A percentile compares a stretch with the other conserved stretches of the same genome.
These are phyloP conservation scores for Rallus limicola DNA, from an alignment of 2,113 vertebrate species.

Conservation along the genomic window DNA sequence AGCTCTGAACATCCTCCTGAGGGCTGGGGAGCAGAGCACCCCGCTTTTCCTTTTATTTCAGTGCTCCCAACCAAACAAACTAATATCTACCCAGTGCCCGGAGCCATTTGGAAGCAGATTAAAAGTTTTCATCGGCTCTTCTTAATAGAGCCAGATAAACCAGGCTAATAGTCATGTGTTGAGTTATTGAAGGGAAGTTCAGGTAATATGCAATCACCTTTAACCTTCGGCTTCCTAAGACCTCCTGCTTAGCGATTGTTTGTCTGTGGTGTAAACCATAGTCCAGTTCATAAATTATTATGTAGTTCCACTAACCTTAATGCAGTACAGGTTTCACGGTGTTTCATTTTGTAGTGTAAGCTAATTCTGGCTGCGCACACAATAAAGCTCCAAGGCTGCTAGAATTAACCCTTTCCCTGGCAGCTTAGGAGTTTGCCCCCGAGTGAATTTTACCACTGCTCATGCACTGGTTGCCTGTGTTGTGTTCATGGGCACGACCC, in stretches of 20 bases:
- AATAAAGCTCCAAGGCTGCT: not conserved
- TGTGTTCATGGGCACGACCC: accelerated
- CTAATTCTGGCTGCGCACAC: constrained; percentile 27
- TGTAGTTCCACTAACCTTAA: constrained; percentile 46
- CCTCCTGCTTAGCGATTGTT: constrained; percentile 68
- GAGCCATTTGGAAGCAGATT: constrained; percentile 55
- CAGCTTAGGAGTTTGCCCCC: not conserved
- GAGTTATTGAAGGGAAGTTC: constrained; percentile 70
- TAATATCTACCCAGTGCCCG: not conserved
- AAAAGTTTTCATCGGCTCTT: constrained; percentile 68
- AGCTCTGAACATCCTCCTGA: not conserved
- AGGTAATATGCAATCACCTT: constrained; percentile 63
- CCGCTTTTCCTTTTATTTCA: not conserved
- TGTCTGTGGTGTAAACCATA: constrained; percentile 46
- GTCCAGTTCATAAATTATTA: constrained; percentile 72
- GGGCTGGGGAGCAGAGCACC: not conserved
- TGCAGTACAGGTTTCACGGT: constrained; percentile 43
- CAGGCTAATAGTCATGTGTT: constrained; percentile 71
- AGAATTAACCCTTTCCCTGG: constrained; percentile 32
- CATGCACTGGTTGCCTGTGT: accelerated
- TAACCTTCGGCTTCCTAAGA: constrained; percentile 62
- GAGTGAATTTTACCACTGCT: accelerated
- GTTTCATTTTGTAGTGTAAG: constrained; percentile 54
- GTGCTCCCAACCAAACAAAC: not conserved
- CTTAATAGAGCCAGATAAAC: constrained; percentile 64